Conservation (phyloP, 2,113 vertebrate species). For the Colistium nudipinnis region DNA sequence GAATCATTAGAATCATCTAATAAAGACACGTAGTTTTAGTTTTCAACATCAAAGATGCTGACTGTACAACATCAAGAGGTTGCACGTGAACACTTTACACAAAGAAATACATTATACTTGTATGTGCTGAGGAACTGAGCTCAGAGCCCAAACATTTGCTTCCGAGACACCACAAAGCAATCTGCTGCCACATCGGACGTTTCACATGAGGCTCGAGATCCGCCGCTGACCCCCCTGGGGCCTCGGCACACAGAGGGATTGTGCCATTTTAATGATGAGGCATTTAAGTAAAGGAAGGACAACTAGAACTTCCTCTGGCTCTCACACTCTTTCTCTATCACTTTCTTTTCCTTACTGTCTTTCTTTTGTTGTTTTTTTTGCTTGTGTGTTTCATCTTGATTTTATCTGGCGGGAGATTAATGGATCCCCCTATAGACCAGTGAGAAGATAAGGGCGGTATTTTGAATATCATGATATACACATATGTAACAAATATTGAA, state of each 20-base stretch:
- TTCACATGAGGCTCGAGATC: conserved; percentile 60
- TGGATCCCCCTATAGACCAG: background rate
- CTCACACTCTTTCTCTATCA: background rate
- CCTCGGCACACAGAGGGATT: conserved; percentile 51
- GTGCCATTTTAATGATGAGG: conserved; percentile 72
- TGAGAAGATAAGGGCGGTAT: background rate
- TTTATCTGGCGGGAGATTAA: background rate
- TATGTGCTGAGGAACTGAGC: conserved; percentile 48
- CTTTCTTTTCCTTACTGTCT: background rate
- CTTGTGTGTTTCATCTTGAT: background rate
- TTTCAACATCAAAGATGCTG: conserved; percentile 15
- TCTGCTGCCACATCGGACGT: conserved; percentile 77
- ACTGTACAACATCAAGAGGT: conserved; percentile 26
- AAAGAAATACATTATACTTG: conserved; percentile 39
- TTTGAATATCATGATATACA: background rate
- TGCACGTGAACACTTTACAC: conserved; percentile 22
- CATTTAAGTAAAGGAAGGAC: conserved; percentile 55
- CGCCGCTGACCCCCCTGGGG: conserved; percentile 68
- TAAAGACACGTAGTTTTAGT: conserved; percentile 1
- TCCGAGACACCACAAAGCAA: conserved; percentile 62
- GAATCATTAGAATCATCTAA: conserved; percentile 6
- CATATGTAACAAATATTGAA: too few relatives aligned
- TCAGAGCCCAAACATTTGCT: conserved; percentile 61
- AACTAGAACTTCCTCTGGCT: conserved; percentile 14
- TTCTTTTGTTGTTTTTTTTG: conserved; percentile 18